Evolutionary conservation across 2,113 vertebrate genomes (phyloP), one percentile per base, ranked within the genome.

Genomic region (Setophaga petechia): DNA sequence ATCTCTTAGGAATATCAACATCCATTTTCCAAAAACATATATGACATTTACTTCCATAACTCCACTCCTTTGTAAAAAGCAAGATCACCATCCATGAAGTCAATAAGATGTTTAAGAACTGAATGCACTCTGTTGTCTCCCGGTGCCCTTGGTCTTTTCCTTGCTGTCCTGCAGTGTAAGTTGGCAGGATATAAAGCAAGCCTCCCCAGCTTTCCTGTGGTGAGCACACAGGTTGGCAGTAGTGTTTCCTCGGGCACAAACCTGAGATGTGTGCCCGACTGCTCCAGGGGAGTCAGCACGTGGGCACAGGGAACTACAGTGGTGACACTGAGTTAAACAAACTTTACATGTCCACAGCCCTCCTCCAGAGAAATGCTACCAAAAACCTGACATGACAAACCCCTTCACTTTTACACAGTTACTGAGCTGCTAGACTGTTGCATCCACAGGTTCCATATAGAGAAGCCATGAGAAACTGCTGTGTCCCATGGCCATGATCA

Each of bases 301-400:
- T 8, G 68, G 30, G 12, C 41, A 67, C 2, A 39, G 35, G 16
- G 51, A 82, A 3, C 21, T 25, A 16, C 20, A 52, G 65, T 17
- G 4, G 12, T 35, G 31, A 43, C 49, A n/a, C 6, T 0, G 2
- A n/a, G 9, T 30, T 35, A 3, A n/a, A 47, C 0, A 0, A 31
- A 49, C 39, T 84, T 43, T 13, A 30, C 25, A 51, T 51, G 51
- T 22, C 51, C 47, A 69, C 73, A 89, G 57, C 16, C 10, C 28
- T 77, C 6, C 41, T 59, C 43, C 43, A 71, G 43, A 51, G 17
- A 62, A 90, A 62, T 24, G 23, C n/a, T 35, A 13, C 43, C 43
- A 35, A 88, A 49, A 7, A 39, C 31, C 22, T 30, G 39, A 16
- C 46, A 10, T 8, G 20, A n/a, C 22, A 73, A 71, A 41, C 10